Evolutionary conservation across 2,113 vertebrate genomes (phyloP).

Genomic region (Zosterops hypoxanthus): DNA sequence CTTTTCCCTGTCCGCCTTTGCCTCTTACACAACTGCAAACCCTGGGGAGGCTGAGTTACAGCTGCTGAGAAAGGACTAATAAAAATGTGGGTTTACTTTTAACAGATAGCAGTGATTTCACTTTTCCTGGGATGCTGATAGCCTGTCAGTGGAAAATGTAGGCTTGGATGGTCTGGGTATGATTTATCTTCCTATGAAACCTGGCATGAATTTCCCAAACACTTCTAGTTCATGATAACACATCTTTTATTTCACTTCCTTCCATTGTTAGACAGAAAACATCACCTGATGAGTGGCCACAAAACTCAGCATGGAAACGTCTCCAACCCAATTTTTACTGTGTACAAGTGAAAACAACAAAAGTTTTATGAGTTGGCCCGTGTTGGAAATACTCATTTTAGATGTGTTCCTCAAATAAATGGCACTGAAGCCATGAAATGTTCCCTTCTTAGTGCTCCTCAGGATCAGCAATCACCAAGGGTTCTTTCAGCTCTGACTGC

Average conservation of each 20-base stretch:
- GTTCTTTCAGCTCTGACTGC: background rate
- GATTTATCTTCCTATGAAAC: constrained; percentile 33
- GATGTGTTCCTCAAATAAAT: background rate
- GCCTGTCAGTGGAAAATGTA: background rate
- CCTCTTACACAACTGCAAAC: background rate
- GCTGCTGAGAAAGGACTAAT: background rate
- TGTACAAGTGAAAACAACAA: background rate
- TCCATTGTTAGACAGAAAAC: constrained; percentile 49
- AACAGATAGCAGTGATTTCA: background rate
- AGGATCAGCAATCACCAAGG: background rate
- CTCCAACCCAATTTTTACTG: background rate
- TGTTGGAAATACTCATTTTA: background rate
- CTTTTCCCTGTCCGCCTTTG: background rate
- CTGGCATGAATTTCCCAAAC: constrained; percentile 41
- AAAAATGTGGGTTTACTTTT: background rate
- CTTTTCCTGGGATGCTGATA: background rate
- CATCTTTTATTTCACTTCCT: constrained; percentile 41
- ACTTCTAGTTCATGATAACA: background rate
- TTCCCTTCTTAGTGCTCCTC: background rate
- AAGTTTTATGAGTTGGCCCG: background rate
- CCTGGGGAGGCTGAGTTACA: background rate
- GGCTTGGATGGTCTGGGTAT: background rate
- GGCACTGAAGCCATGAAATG: background rate
- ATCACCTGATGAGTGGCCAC: background rate
- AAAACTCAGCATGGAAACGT: background rate